Percentiles rank a stretch among this genome's conserved stretches.
These are phyloP conservation scores for Neoniphon sammara DNA, from an alignment of 2,797 vertebrate genomes.

Conservation along the genomic window DNA sequence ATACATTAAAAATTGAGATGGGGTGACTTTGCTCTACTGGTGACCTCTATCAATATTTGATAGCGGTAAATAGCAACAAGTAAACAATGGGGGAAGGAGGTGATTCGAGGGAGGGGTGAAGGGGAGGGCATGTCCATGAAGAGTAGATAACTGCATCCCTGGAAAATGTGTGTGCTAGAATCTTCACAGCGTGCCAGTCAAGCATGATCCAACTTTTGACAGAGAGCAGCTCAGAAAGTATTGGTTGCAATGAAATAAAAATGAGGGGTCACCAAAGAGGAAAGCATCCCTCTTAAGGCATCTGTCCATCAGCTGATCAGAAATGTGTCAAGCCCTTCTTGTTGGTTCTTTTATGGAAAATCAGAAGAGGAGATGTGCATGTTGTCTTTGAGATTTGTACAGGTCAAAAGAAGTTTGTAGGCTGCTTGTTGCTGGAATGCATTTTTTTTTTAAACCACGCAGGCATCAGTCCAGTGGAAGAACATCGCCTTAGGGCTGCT, in stretches of 20 bases:
- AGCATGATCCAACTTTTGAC: conserved; percentile 26
- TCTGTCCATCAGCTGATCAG: conserved; percentile 20
- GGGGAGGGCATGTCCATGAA: conserved; percentile 41
- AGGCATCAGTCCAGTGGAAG: conserved; percentile 41
- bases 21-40: conserved; percentile 68
- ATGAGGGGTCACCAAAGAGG: conserved; percentile 8
- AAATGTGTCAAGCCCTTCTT: conserved; percentile 27
- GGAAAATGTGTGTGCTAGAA: conserved; percentile 16
- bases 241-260: conserved; percentile 34
- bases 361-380: conserved; percentile 12
- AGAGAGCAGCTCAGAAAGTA: conserved; percentile 39
- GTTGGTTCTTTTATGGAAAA: conserved; percentile 31
- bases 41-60: conserved; percentile 80
- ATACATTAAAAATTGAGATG: conserved; percentile 81
- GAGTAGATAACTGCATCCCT: conserved; percentile 30
- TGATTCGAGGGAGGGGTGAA: conserved; percentile 55
- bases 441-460: conserved; percentile 29
- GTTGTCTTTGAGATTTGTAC: conserved; percentile 10
- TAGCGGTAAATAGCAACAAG: conserved; percentile 67
- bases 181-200: conserved; percentile 1
- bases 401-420: conserved; percentile 22
- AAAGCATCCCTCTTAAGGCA: conserved; percentile 7
- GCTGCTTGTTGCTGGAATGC: conserved; percentile 19
- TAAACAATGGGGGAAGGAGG: conserved; percentile 69
- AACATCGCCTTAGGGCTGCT: conserved; percentile 42